Evolutionary conservation across 2,797 vertebrate genomes (phyloP), one percentile per base, ranked within the genome.

Genomic region (Acipenser transmontanus): DNA sequence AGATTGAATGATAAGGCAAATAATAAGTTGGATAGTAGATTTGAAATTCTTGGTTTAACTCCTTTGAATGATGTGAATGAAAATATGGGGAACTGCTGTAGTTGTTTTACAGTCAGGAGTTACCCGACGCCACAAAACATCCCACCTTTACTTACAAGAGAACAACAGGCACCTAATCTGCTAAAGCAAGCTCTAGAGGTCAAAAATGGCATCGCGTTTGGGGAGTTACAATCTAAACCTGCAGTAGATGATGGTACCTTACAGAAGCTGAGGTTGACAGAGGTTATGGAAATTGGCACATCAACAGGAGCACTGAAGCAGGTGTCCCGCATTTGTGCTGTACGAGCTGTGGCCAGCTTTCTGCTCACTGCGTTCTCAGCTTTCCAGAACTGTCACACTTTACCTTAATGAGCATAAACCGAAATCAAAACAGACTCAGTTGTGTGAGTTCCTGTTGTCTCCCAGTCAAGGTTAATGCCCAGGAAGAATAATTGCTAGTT

Each of bases 401-500:
- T 12, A 61, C 14, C 11, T 34, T 61, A 61, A 61, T 61, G 17
- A 61, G 47, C 14, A 61, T 6, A 61, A 60, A 60, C 7, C 12
- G 4, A 7, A 60, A 57, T n/a, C 14, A 13, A n/a, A 57, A 57
- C 9, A 7, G n/a, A 57, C 54, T 57, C 7, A 13, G 6, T 17
- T 10, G 13, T 61, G 60, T 61, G 60, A 7, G n/a, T 61, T 8
- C 17, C 60, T 61, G 8, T 1, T 34, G 60, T 61, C 17, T 34
- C 47, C 60, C 34, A 47, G 60, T 34, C 60, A 61, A 61, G 60
- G 17, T 34, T 34, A 61, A 8, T 61, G 47, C 47, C 60, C 47
- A 10, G 47, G 60, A 34, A 34, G 2, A 34, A 68, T 77, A 82
- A 83, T 81, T 82, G 80, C 68, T 75, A 76, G 77, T 68, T 68